Percentiles rank a stretch among this genome's conserved stretches.
These are phyloP conservation scores for Anthoscopus minutus DNA, from an alignment of 2,113 vertebrate genomes.

Conservation along the genomic window DNA sequence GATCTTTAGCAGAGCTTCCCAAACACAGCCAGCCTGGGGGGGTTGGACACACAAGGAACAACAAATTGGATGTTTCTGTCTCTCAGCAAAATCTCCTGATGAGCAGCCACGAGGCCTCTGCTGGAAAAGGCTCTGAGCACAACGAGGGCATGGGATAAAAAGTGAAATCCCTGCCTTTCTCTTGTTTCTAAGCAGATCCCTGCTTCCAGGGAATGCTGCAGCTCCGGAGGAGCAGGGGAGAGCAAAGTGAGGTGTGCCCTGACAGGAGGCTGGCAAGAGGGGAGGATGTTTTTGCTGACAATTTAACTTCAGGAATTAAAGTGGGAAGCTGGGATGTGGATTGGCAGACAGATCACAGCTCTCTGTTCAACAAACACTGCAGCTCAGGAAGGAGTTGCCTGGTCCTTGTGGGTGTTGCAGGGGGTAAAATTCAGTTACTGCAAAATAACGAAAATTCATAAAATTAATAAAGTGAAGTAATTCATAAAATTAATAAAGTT, in stretches of 20 bases:
- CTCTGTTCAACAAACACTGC: neutral
- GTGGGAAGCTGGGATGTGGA: neutral
- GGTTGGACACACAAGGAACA: rapidly evolving
- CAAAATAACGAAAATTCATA: too few relatives aligned
- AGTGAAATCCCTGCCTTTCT: too few relatives aligned
- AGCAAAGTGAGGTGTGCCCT: neutral
- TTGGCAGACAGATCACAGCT: neutral
- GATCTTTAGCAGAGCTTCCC: neutral
- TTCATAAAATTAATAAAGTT: too few relatives aligned
- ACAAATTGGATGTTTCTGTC: neutral
- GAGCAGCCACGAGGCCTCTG: neutral
- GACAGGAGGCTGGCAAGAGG: neutral
- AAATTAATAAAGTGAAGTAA: too few relatives aligned
- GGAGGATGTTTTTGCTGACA: neutral
- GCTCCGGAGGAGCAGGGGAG: rapidly evolving
- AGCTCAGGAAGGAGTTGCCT: neutral
- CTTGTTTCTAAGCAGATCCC: neutral
- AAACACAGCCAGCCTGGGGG: neutral
- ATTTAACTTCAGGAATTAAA: neutral
- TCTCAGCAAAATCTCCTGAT: neutral
- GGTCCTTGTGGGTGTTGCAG: neutral
- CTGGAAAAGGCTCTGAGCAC: neutral
- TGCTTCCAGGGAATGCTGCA: neutral
- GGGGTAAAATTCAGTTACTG: neutral
- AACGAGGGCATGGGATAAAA: rapidly evolving